Evolutionary conservation across 2,888 invertebrate species (phyloP), one percentile per base, ranked within the genome.

Genomic region (Sympetrum striolatum): DNA sequence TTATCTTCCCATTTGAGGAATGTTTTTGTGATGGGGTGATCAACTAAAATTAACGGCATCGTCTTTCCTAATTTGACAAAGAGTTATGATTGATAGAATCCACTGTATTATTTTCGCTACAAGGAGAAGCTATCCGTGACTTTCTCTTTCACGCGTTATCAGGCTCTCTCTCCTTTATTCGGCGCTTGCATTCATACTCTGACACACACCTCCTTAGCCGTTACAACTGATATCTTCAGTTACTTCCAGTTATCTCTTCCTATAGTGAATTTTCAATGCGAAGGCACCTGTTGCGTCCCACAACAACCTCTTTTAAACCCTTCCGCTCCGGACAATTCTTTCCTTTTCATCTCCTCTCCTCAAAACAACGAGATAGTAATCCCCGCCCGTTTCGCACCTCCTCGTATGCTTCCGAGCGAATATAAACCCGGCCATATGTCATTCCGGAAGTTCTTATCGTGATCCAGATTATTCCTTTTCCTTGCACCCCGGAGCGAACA

Each of bases 361-460:
- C 31, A 73, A 73, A 73, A 73, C 73, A 73, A 73, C 73, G 31
- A 73, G 73, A 73, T 73, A 73, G 73, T 8, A 73, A 73, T 73
- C 86, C 86, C 35, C 22, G 86, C 31, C 25, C 48, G 44, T 39
- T 81, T 81, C 81, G 44, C 44, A 44, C 81, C 53, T 82, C 53
- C 81, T n/a, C 81, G 12, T 44, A 64, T n/a, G 64, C 53, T n/a
- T n/a, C 82, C 35, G 86, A 64, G 86, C 86, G 60, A 86, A 86
- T 22, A 86, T 86, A 86, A 37, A 60, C 86, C n/a, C 86, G 86
- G 37, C 86, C 86, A 86, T 86, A 86, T 86, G 86, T 86, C 86
- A 86, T 86, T 53, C 86, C 86, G 86, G 86, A 86, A 86, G 86
- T 86, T 37, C 86, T 86, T 86, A 86, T 86, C 86, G 86, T 86